Conservation (phyloP, 2,888 invertebrate species). For the Euzetes globulus region DNA sequence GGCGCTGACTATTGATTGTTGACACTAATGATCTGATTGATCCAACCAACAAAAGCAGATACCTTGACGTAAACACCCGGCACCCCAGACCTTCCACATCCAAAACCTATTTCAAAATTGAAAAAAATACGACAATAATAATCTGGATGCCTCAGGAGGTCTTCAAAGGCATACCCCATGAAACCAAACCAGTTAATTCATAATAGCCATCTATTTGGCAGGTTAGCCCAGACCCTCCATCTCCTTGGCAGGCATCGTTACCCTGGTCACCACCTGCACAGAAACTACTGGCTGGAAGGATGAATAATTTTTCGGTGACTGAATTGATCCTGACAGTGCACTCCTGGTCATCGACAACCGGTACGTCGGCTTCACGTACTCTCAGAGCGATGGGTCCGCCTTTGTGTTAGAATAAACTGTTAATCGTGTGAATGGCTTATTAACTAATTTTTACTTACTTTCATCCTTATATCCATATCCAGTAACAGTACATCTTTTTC, state of each 20-base stretch:
- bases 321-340: conserved; percentile 87
- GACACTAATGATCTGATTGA: conserved; percentile 91
- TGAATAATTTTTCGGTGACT: conserved; percentile 84
- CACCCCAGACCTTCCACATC: conserved; percentile 79
- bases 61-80: conserved; percentile 97
- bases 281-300: conserved; percentile 83
- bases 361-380: conserved; percentile 81
- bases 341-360: conserved; percentile 83
- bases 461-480: conserved; percentile 94
- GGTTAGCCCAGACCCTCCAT: conserved; percentile 86
- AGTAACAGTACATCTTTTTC: conserved; percentile 78
- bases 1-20: conserved; percentile 51
- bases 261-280: conserved; percentile 89
- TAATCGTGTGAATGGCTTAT: neutral
- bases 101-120: conserved; percentile 52
- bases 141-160: neutral
- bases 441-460: conserved; percentile 54
- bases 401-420: conserved; percentile 45
- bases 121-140: neutral
- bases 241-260: conserved; percentile 90
- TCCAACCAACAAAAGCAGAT: conserved; percentile 91
- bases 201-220: conserved; percentile 88
- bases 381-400: conserved; percentile 83
- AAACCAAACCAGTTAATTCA: conserved; percentile 83
- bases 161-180: conserved; percentile 61